phyloP scores from a whole-genome alignment of 2,888 invertebrate genomes.

The Polylopha cassiicola region DNA sequence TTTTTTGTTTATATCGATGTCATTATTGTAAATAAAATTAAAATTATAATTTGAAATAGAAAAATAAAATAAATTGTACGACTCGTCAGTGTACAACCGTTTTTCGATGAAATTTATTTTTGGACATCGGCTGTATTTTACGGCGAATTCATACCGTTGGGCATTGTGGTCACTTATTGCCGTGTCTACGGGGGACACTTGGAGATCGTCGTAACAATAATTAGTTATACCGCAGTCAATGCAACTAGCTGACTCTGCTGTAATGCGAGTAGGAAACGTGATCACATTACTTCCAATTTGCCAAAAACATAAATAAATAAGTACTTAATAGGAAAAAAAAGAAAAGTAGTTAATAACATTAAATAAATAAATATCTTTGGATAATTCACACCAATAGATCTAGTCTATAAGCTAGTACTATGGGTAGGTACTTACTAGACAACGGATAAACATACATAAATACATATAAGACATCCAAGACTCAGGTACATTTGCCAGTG shows the following conservation, averaged over 20 bases:
- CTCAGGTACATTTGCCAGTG: no score
- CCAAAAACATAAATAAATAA: no score
- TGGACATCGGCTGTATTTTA: no score
- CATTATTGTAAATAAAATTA: background rate
- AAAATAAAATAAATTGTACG: constrained; percentile 1
- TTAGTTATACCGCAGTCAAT: constrained; percentile 1
- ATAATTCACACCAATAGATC: no score
- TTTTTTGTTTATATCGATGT: constrained; percentile 1
- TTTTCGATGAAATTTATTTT: no score
- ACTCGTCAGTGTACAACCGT: background rate
- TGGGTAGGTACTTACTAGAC: no score
- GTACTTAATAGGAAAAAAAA: no score
- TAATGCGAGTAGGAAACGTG: background rate
- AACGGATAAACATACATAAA: no score
- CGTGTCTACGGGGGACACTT: background rate
- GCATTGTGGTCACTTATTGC: constrained; percentile 6
- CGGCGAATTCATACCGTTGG: background rate
- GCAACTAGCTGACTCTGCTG: background rate
- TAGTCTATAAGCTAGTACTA: no score
- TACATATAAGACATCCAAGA: no score
- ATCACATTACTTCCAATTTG: background rate
- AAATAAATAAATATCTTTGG: no score
- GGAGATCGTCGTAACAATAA: background rate
- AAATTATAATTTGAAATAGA: background rate
- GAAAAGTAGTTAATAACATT: no score